Conservation (phyloP, 2,113 vertebrate genomes). For the Rhabdomys dilectus region DNA sequence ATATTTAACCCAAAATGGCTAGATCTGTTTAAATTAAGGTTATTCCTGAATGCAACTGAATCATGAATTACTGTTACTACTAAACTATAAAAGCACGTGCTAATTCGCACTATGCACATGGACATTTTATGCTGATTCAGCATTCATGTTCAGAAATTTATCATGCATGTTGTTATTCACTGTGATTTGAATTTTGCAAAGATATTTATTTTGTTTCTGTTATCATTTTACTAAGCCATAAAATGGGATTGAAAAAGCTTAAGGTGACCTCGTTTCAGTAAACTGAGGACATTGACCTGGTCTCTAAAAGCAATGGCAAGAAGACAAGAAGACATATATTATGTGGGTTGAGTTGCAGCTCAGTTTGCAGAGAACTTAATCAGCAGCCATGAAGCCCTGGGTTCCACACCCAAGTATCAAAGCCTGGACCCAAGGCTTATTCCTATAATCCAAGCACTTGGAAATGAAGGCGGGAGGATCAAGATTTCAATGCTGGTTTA, state of each 20-base stretch:
- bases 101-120: neutral
- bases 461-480: neutral
- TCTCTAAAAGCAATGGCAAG: neutral
- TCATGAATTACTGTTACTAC: neutral
- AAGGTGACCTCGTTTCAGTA: accelerated
- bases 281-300: accelerated
- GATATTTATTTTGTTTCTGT: neutral
- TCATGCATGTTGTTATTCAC: neutral
- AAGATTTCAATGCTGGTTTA: neutral
- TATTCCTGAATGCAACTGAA: neutral
- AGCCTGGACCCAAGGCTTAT: no score
- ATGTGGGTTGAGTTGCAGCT: neutral
- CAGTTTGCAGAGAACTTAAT: neutral
- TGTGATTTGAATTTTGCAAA: slow-evolving; percentile 1
- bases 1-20: neutral
- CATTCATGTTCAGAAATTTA: slow-evolving; percentile 11
- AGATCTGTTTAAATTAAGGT: neutral
- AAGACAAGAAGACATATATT: neutral
- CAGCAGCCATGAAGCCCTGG: neutral
- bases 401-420: neutral
- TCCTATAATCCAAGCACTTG: neutral
- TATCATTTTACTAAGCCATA: neutral
- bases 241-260: neutral
- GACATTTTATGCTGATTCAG: neutral
- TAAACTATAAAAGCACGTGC: slow-evolving; percentile 21